Evolutionary conservation across 2,797 vertebrate species (phyloP).

Genomic region (Acrossocheilus wenchowensis): DNA sequence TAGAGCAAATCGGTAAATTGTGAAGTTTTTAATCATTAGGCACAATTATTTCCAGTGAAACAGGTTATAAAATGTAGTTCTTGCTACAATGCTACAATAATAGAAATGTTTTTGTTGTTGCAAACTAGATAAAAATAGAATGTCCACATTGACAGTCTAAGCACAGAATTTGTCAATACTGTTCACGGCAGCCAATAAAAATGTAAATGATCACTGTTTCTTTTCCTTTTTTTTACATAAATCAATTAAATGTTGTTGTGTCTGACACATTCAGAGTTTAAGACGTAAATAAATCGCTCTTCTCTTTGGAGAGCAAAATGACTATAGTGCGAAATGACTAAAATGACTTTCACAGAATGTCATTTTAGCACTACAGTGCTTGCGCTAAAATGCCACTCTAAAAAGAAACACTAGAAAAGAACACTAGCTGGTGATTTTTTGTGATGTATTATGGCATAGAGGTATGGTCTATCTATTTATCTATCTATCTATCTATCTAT

Average conservation of each 20-base stretch:
- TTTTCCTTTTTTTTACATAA: not conserved
- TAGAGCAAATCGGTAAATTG: no score
- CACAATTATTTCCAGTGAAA: not conserved
- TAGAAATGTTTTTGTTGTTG: not conserved
- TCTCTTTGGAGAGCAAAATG: not conserved
- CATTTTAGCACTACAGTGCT: not conserved
- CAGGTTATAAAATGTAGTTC: not conserved
- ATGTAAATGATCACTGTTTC: not conserved
- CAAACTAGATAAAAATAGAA: not conserved
- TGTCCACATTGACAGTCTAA: not conserved
- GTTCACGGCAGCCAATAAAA: slow-evolving; percentile 1
- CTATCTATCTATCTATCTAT: not conserved
- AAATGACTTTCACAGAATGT: slow-evolving; percentile 4
- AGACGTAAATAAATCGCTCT: not conserved
- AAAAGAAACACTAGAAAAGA: not conserved
- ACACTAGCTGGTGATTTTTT: not conserved
- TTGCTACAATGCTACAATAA: not conserved
- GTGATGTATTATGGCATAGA: not conserved
- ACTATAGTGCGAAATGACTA: not conserved
- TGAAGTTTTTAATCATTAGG: not conserved
- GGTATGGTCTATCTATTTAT: not conserved
- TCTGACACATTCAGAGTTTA: not conserved
- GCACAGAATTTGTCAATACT: not conserved
- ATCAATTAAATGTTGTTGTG: not conserved
- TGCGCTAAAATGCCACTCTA: not conserved